These are phyloP conservation scores for Tuta absoluta DNA, from an alignment of 2,888 invertebrate genomes.

Conservation along the genomic window DNA sequence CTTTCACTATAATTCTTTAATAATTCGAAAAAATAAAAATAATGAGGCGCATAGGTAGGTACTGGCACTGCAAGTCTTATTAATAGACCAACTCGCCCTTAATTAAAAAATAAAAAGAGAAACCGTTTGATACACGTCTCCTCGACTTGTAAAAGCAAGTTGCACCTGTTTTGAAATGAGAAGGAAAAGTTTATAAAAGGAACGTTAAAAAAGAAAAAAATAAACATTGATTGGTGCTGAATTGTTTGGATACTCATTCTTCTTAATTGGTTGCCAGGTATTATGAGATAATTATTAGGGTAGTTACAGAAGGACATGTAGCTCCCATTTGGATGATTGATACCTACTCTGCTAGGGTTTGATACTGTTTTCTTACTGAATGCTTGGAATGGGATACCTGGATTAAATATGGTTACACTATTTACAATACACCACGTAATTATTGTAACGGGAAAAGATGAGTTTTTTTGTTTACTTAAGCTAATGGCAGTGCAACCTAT, in stretches of 20 bases:
- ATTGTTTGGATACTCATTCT: not conserved
- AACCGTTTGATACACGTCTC: constrained; percentile 2
- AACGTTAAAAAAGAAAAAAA: not conserved
- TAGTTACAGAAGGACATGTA: too few relatives aligned
- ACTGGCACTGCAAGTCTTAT: not conserved
- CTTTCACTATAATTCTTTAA: not conserved
- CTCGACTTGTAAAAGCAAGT: constrained; percentile 2
- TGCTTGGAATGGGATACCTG: too few relatives aligned
- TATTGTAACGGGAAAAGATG: too few relatives aligned
- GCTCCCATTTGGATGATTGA: too few relatives aligned
- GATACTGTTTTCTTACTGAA: too few relatives aligned
- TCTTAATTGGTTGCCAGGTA: not conserved
- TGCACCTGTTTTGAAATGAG: constrained; percentile 8
- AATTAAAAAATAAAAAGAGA: constrained; percentile 8
- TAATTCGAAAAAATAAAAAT: constrained; percentile 2
- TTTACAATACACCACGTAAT: too few relatives aligned
- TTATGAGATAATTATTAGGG: not conserved
- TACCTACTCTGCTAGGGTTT: too few relatives aligned
- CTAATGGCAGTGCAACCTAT: too few relatives aligned
- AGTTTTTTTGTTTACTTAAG: too few relatives aligned
- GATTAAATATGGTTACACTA: too few relatives aligned
- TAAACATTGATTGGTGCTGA: not conserved
- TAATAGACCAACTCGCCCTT: constrained; percentile 3
- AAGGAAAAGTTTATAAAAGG: not conserved
- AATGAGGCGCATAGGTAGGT: too few relatives aligned